phyloP scores from a whole-genome alignment of 2,888 invertebrate species.

The Timema podura region DNA sequence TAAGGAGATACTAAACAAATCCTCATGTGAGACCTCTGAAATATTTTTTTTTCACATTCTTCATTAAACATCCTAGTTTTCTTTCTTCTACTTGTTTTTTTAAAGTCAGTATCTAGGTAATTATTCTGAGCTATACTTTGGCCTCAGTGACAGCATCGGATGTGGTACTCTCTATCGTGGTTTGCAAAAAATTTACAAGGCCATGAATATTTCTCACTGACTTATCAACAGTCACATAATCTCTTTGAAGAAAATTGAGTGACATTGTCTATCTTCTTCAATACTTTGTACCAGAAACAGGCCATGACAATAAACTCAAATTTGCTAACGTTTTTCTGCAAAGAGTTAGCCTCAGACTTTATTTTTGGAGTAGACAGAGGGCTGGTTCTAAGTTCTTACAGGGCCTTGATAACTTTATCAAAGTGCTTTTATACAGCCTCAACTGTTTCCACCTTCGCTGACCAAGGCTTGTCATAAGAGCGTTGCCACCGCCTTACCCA shows the following conservation, averaged over 20 bases:
- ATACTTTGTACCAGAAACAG: background rate
- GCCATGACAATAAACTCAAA: background rate
- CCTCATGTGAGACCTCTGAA: background rate
- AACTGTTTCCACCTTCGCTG: background rate
- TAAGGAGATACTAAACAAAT: background rate
- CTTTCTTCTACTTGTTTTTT: background rate
- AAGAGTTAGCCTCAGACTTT: conserved; percentile 8
- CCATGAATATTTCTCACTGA: conserved; percentile 2
- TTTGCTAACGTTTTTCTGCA: background rate
- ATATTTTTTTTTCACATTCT: background rate
- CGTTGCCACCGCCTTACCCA: too few relatives aligned
- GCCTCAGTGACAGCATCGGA: conserved; percentile 8
- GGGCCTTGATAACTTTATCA: background rate
- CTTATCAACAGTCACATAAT: conserved; percentile 6
- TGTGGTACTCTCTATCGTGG: background rate
- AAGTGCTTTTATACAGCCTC: background rate
- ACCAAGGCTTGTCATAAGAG: background rate
- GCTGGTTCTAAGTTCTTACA: background rate
- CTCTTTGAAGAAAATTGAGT: background rate
- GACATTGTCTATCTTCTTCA: background rate
- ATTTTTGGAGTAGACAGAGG: background rate
- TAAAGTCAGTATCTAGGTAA: conserved; percentile 3
- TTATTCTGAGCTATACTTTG: background rate
- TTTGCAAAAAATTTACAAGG: background rate
- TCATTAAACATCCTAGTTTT: conserved; percentile 1